A percentile compares a stretch with the other conserved stretches of the same genome.
Evolutionary conservation across 92 coral and sea anemone genomes (phyloP).

Genomic region (Porites cylindrica): DNA sequence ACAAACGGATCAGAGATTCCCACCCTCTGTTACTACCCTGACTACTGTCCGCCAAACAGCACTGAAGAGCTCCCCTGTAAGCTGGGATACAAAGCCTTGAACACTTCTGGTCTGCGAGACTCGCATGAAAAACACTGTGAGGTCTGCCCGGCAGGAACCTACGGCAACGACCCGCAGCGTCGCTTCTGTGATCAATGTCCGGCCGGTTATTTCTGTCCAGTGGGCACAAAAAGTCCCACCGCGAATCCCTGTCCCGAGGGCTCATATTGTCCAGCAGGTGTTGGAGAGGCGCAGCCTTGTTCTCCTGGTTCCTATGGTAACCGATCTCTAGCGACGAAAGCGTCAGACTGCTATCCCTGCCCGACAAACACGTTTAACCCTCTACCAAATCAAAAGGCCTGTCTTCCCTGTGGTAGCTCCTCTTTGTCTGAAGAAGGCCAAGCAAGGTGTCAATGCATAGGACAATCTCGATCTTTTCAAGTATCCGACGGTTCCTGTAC

Average conservation of each 20-base stretch:
- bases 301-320: slow-evolving; percentile 90
- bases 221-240: slow-evolving; percentile 82
- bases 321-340: slow-evolving; percentile 69
- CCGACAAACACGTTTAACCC: slow-evolving; percentile 75
- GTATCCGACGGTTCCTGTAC: slow-evolving; percentile 89
- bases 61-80: slow-evolving; percentile 67
- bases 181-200: slow-evolving; percentile 84
- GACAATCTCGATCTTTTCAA: slow-evolving; percentile 85
- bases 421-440: slow-evolving; percentile 82
- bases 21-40: slow-evolving; percentile 78
- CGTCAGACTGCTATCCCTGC: slow-evolving; percentile 85
- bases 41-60: slow-evolving; percentile 87
- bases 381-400: slow-evolving; percentile 73
- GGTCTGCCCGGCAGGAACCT: slow-evolving; percentile 80
- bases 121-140: slow-evolving; percentile 59
- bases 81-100: slow-evolving; percentile 81
- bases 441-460: slow-evolving; percentile 82
- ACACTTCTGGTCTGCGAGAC: slow-evolving; percentile 71
- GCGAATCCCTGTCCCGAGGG: slow-evolving; percentile 89
- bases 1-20: slow-evolving; percentile 64
- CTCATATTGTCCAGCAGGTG: slow-evolving; percentile 83
- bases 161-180: slow-evolving; percentile 85
- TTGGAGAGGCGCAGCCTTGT: slow-evolving; percentile 79
- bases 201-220: slow-evolving; percentile 90
- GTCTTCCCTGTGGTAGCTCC: slow-evolving; percentile 96